A percentile compares a stretch with the other conserved stretches of the same genome.
phyloP scores from a whole-genome alignment of 2,113 vertebrate species.

The Cricetomys ansorgei region DNA sequence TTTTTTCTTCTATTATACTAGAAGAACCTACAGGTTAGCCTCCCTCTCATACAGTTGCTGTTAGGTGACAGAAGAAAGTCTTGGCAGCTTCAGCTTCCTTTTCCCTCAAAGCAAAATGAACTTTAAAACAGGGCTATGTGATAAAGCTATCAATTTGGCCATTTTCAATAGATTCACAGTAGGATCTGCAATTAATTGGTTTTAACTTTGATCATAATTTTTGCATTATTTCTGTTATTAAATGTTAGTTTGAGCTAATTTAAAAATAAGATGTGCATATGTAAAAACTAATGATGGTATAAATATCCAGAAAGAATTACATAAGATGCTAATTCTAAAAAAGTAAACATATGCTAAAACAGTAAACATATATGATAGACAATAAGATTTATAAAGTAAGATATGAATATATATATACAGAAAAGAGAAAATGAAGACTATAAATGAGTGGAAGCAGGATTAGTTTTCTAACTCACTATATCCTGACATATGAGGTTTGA shows the following conservation, averaged over 20 bases:
- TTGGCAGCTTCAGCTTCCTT: background rate
- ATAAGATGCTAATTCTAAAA: background rate
- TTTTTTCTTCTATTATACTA: too few relatives aligned
- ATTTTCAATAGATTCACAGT: background rate
- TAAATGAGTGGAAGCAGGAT: background rate
- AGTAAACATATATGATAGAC: background rate
- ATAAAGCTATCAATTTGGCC: background rate
- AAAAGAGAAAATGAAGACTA: background rate
- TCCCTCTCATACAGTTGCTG: rapidly evolving
- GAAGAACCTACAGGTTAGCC: rapidly evolving
- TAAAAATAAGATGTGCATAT: background rate
- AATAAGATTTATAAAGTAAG: background rate
- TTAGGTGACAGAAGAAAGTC: rapidly evolving
- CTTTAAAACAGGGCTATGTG: background rate
- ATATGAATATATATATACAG: background rate
- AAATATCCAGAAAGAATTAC: background rate
- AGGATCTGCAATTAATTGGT: background rate
- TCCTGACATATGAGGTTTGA: background rate
- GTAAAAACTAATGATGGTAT: background rate
- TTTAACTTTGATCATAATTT: background rate
- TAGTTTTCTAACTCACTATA: background rate
- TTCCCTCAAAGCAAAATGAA: background rate
- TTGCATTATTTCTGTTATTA: background rate
- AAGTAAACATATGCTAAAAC: constrained; percentile 15
- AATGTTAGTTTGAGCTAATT: background rate